These are phyloP conservation scores for Embiotoca jacksoni DNA, from an alignment of 2,113 vertebrate species.

Conservation along the genomic window DNA sequence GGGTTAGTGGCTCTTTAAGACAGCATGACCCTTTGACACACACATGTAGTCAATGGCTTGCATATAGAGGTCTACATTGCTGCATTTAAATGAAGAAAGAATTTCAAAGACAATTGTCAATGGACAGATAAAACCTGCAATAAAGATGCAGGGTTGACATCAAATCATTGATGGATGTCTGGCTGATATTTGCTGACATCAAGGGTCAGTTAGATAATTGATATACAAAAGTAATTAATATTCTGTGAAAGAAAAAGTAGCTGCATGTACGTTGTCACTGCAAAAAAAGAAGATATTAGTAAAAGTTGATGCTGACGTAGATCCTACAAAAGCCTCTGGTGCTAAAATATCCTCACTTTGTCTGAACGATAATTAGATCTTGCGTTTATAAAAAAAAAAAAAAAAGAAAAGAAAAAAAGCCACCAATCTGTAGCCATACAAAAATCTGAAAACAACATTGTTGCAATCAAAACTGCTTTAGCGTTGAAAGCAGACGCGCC, in stretches of 20 bases:
- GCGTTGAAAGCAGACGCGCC: slow-evolving; percentile 42
- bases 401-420: slow-evolving; percentile 17
- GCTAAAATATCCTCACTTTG: slow-evolving; percentile 14
- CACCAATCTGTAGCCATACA: slow-evolving; percentile 24
- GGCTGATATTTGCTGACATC: not conserved
- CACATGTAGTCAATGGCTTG: not conserved
- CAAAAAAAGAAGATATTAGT: not conserved
- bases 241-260: not conserved
- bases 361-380: slow-evolving; percentile 48
- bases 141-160: not conserved
- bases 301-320: not conserved
- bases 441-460: slow-evolving; percentile 58
- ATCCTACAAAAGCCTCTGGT: slow-evolving; percentile 6
- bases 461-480: slow-evolving; percentile 54
- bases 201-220: not conserved
- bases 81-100: slow-evolving; percentile 9
- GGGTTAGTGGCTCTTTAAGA: slow-evolving; percentile 24
- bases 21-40: slow-evolving; percentile 13
- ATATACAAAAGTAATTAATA: not conserved
- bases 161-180: not conserved
- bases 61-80: not conserved
- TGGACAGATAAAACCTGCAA: not conserved
- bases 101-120: slow-evolving; percentile 11
- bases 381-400: slow-evolving; percentile 31
- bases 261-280: not conserved